phyloP scores from a whole-genome alignment of 2,888 invertebrate genomes.

The Seira sanloemensis region DNA sequence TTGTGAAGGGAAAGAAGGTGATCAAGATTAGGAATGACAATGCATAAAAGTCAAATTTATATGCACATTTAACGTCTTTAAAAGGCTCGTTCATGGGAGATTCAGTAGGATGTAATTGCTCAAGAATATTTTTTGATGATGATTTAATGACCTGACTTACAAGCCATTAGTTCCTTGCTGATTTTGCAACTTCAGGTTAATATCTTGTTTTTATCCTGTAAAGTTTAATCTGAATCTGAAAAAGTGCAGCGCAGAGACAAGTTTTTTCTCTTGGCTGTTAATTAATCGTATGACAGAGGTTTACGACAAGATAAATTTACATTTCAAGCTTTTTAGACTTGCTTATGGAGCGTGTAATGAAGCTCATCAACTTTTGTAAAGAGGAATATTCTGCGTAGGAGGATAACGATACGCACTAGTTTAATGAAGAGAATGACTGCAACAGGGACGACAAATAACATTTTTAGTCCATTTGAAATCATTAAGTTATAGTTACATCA shows the following conservation, averaged over 20 bases:
- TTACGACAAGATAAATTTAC: slow-evolving; percentile 52
- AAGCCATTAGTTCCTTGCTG: slow-evolving; percentile 39
- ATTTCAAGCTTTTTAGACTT: slow-evolving; percentile 16
- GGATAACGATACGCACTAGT: slow-evolving; percentile 16
- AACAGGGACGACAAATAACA: slow-evolving; percentile 17
- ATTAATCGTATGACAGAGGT: slow-evolving; percentile 34
- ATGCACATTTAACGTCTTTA: slow-evolving; percentile 44
- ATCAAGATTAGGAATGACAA: slow-evolving; percentile 57
- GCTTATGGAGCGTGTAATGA: slow-evolving; percentile 61
- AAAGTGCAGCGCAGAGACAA: too few species aligned
- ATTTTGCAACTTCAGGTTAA: neutral
- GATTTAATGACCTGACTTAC: slow-evolving; percentile 59
- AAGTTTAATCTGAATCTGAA: neutral
- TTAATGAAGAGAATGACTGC: slow-evolving; percentile 12
- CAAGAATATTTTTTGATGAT: slow-evolving; percentile 54
- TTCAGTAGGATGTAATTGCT: slow-evolving; percentile 48
- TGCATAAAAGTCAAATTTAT: slow-evolving; percentile 54
- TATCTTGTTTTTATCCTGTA: neutral
- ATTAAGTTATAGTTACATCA: too few species aligned
- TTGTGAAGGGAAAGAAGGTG: slow-evolving; percentile 18
- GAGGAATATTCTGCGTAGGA: slow-evolving; percentile 37
- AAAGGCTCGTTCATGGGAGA: slow-evolving; percentile 45
- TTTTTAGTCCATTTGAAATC: too few species aligned
- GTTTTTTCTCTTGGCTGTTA: slow-evolving; percentile 43
- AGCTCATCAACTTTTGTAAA: slow-evolving; percentile 40